Conservation (phyloP, 1,140 invertebrate species). For the Diachasmimorpha longicaudata region DNA sequence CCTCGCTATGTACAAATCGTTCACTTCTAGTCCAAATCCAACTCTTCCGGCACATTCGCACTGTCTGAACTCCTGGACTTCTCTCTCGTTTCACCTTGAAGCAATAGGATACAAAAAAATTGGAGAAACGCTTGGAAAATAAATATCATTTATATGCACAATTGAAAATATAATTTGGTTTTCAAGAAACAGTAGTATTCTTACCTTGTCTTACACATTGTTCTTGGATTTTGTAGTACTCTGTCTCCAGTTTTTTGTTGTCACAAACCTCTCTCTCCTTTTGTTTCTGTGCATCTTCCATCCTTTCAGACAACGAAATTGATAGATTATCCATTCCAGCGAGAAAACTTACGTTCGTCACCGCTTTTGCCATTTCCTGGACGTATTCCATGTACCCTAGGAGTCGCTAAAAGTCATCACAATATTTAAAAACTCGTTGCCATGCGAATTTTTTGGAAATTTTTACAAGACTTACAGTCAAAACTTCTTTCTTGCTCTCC, state of each 20-base stretch:
- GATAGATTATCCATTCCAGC: constrained; percentile 54
- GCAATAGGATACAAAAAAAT: constrained; percentile 22
- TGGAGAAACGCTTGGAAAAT: constrained; percentile 24
- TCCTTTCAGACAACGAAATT: constrained; percentile 44
- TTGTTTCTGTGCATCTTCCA: constrained; percentile 50
- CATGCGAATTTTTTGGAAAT: no score
- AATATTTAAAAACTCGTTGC: no score
- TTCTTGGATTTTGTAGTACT: constrained; percentile 48
- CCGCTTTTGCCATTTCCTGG: constrained; percentile 53
- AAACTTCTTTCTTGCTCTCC: constrained; percentile 45
- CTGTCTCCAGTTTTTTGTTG: constrained; percentile 46
- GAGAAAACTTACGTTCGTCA: constrained; percentile 50
- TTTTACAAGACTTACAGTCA: constrained; percentile 34
- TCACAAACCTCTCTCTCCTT: constrained; percentile 39
- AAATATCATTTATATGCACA: background rate
- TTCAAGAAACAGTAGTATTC: background rate
- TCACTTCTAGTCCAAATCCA: constrained; percentile 15
- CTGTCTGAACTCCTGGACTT: constrained; percentile 3
- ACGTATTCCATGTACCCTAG: constrained; percentile 50
- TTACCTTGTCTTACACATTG: constrained; percentile 39
- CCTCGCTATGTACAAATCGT: background rate
- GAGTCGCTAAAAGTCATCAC: constrained; percentile 43
- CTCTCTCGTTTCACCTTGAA: constrained; percentile 29
- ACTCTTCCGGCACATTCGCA: constrained; percentile 4
- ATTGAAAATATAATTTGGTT: background rate